Base-by-base conservation (phyloP, 2,888 invertebrate species). In the Platynereis dumerilii region DNA sequence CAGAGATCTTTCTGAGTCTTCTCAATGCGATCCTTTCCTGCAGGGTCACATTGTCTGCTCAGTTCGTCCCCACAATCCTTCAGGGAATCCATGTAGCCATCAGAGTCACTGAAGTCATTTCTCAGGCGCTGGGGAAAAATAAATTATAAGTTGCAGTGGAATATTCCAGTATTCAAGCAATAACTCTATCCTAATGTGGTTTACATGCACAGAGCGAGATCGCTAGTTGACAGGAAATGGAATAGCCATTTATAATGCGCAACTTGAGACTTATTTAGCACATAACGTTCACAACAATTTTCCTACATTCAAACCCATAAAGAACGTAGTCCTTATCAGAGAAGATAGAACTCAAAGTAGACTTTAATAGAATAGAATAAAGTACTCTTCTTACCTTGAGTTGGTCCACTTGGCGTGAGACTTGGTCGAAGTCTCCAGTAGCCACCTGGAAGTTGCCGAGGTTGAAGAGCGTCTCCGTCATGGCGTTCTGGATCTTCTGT, bases 381-480 rank as follows among this genome's bases (percentile, higher is more conserved):
- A n/a, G n/a, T n/a, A 34, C 34, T 34, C 34, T 34, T 34, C 48
- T 67, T 64, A 81, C 81, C 80, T 75, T 74, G 15, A 82, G 69
- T 72, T 77, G 78, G 17, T 73, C 74, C 26, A 80, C 75, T 60
- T 78, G 78, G 57, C 74, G 73, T 48, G 70, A 73, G 48, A 81
- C 73, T 22, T 75, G 74, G 22, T 72, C 65, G 22, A 80, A 70
- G 70, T 82, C 80, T 1, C 79, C 79, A 55, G 76, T 78, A 24
- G 78, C 74, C 26, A 72, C 64, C n/a, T 66, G 72, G 63, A 78
- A 77, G 10, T 77, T 66, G 64, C 73, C 72, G 39, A 81, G 75
- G 54, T 74, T 72, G 69, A 78, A 81, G 66, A 80, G 80, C 2
- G 76, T 76, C 70, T 81, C 78, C 10, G 75, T 72, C 15, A 80